Base-by-base conservation (phyloP, 2,888 invertebrate genomes). In the Sarcophaga carnaria region DNA sequence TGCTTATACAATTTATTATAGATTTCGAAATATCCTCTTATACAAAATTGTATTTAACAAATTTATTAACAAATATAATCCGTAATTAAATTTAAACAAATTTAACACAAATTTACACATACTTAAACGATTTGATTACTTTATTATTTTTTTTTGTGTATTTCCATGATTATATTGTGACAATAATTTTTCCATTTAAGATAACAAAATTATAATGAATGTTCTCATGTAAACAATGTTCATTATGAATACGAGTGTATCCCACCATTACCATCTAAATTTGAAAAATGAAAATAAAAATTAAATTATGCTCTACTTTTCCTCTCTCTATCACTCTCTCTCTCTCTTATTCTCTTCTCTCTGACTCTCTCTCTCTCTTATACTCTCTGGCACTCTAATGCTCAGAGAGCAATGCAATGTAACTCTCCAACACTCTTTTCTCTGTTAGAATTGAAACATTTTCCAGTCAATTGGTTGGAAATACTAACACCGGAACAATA, bases 121-220 rank as follows among this genome's bases (percentile, higher is more conserved):
- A 37, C 14, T n/a, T 4, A 59, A 17, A 17, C n/a, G 17, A 5
- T 59, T 66, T 37, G 4, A 37, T 37, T 37, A 37, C 37, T 37
- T 67, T 59, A 59, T 59, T 54, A 59, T 11, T 49, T 74, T 17
- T 49, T 69, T 71, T 60, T 60, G 59, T 66, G 27, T 59, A 27
- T 67, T 47, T 37, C 10, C 22, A 70, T 63, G 20, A 64, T 82
- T 70, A 59, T 64, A 37, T 37, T 37, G 37, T 37, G 45, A 70
- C n/a, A 76, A 76, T 82, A 59, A 82, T 59, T 76, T 70, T 64
- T 27, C 17, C 64, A 59, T 82, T 82, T 76, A 27, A 59, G 20
- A 70, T 64, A 82, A 82, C 70, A 64, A 82, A 82, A 37, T 37
- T 37, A 81, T 54, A 63, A 66, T 47, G 37, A 67, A 27, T 60